Evolutionary conservation across 2,888 invertebrate genomes (phyloP).

Genomic region (Pseudanteris insignis): DNA sequence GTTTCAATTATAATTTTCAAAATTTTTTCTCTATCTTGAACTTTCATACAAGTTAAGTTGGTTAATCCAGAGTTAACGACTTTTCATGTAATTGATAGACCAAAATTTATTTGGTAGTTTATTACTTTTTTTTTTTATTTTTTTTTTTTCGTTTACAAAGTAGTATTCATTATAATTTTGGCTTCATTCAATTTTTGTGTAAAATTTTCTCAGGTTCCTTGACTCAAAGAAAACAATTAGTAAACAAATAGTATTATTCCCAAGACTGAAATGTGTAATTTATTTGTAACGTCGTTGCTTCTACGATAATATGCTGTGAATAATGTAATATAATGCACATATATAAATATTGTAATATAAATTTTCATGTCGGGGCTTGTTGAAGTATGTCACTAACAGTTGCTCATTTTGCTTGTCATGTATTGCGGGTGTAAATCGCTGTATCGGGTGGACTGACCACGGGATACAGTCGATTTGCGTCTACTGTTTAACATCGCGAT

Average conservation of each 20-base stretch:
- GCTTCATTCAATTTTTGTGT: too few relatives aligned
- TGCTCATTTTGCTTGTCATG: slow-evolving; percentile 10
- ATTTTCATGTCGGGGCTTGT: slow-evolving; percentile 48
- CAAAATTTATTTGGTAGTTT: too few relatives aligned
- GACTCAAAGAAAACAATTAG: too few relatives aligned
- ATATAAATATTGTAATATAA: slow-evolving; percentile 22
- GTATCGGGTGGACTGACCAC: not conserved
- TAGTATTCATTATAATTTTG: too few relatives aligned
- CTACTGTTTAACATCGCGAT: slow-evolving; percentile 4
- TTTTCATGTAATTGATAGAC: too few relatives aligned
- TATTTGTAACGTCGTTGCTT: slow-evolving; percentile 38
- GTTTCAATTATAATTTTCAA: too few relatives aligned
- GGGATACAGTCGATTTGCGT: not conserved
- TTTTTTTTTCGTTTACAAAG: too few relatives aligned
- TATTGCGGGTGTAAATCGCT: not conserved
- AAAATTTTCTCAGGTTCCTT: too few relatives aligned
- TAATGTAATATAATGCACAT: slow-evolving; percentile 1
- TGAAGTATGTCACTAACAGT: slow-evolving; percentile 14
- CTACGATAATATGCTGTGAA: slow-evolving; percentile 21
- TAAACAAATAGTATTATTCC: slow-evolving; percentile 14
- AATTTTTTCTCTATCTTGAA: too few relatives aligned
- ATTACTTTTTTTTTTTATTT: too few relatives aligned
- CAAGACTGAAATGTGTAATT: slow-evolving; percentile 25
- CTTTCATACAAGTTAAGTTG: too few relatives aligned
- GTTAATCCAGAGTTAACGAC: too few relatives aligned